These are phyloP conservation scores for Acanthosoma haemorrhoidale DNA, from an alignment of 2,888 invertebrate genomes.

Conservation along the genomic window DNA sequence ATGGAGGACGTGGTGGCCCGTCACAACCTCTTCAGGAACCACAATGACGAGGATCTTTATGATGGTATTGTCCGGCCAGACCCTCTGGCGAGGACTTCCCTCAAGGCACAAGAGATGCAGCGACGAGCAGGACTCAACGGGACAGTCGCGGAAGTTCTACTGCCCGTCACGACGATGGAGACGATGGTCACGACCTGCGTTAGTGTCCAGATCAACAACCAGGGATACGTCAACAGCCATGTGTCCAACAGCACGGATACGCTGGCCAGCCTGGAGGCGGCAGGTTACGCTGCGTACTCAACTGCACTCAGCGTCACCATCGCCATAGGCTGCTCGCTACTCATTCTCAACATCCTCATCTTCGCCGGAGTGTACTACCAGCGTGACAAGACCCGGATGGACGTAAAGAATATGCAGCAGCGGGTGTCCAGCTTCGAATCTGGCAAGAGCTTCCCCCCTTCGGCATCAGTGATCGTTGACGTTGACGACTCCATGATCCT, in stretches of 20 bases:
- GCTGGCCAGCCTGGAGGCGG: slow-evolving; percentile 71
- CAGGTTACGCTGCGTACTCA: slow-evolving; percentile 67
- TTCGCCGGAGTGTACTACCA: slow-evolving; percentile 83
- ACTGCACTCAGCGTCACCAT: slow-evolving; percentile 73
- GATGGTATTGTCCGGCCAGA: slow-evolving; percentile 83
- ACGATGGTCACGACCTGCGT: slow-evolving; percentile 67
- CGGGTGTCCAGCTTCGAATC: slow-evolving; percentile 52
- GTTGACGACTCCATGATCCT: slow-evolving; percentile 63
- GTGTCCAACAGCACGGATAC: slow-evolving; percentile 66
- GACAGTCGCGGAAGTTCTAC: slow-evolving; percentile 43
- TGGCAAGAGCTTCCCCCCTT: slow-evolving; percentile 70
- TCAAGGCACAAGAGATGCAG: slow-evolving; percentile 36
- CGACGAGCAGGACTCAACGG: slow-evolving; percentile 40
- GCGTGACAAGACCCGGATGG: slow-evolving; percentile 67
- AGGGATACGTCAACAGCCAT: slow-evolving; percentile 50
- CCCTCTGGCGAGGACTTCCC: slow-evolving; percentile 45
- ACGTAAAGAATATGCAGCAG: slow-evolving; percentile 71
- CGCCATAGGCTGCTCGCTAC: slow-evolving; percentile 72
- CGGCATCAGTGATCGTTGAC: slow-evolving; percentile 76
- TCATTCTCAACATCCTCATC: slow-evolving; percentile 75
- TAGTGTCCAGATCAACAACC: slow-evolving; percentile 55
- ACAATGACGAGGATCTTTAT: slow-evolving; percentile 81
- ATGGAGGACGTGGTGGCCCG: slow-evolving; percentile 83
- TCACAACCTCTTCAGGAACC: slow-evolving; percentile 84
- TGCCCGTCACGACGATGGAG: slow-evolving; percentile 61